Evolutionary conservation across 2,888 invertebrate species (phyloP), one percentile per base, ranked within the genome.

Genomic region (Pterostichus niger): DNA sequence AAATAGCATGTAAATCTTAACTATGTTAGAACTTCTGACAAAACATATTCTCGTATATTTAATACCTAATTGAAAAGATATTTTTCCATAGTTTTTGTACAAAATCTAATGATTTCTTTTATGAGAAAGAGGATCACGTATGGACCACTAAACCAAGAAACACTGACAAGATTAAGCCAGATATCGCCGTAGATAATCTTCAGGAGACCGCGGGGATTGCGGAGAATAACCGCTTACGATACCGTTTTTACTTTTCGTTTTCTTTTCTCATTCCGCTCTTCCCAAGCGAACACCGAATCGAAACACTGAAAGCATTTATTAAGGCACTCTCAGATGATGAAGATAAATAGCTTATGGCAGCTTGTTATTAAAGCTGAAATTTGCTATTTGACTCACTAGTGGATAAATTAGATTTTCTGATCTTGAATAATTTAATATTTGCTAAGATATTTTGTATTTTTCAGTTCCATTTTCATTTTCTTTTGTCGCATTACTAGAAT

Each of bases 121-220:
- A 24, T 31, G 31, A n/a, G 13, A 15, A 15, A 59, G 10, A 17
- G 6, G 59, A 59, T 59, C 59, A 59, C 54, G 54, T 17, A 4
- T 9, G 6, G 10, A 4, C 17, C 54, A 54, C 24, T 24, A 24
- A 24, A 24, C 24, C 24, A 61, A 61, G 2, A 7, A 64, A 64
- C 64, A 64, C 31, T 64, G 64, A 64, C 31, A 64, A 64, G 64
- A 64, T 6, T 61, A 24, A 61, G 61, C 7, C 11, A 61, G 61
- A n/a, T 9, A 33, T 33, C 13, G 33, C 64, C 35, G 10, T 33
- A 33, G 64, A 35, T 64, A 64, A 64, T 64, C 31, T 59, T 59
- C 33, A 9, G 17, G 11, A 31, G 64, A 64, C 33, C 64, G 31
- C 24, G n/a, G 13, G 17, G 35, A 31, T 17, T 7, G 31, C 24